A percentile compares a stretch with the other conserved stretches of the same genome.
These are phyloP conservation scores for Torymus tubicola DNA, from an alignment of 2,888 invertebrate species.

Conservation along the genomic window DNA sequence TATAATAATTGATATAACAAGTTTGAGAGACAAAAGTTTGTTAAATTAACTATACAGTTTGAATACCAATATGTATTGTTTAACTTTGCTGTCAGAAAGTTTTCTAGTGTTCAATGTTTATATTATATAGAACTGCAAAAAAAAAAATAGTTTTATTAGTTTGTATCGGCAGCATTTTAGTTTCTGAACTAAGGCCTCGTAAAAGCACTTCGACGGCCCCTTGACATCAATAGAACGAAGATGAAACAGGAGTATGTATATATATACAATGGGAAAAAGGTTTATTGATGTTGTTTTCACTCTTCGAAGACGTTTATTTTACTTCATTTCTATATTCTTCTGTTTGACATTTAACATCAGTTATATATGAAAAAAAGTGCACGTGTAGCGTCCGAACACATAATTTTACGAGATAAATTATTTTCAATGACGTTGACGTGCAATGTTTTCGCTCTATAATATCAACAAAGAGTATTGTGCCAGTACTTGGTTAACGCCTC, in stretches of 20 bases:
- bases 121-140: conserved; percentile 22
- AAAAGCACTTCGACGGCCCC: conserved; percentile 46
- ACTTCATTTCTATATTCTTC: no score
- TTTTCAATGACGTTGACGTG: no score
- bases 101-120: conserved; percentile 4
- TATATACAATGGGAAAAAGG: conserved; percentile 17
- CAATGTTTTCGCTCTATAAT: no score
- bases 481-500: neutral
- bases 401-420: neutral
- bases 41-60: no score
- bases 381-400: no score
- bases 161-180: conserved; percentile 20
- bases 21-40: no score
- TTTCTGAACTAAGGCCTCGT: conserved; percentile 25
- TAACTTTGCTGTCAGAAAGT: neutral
- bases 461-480: no score
- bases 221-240: conserved; percentile 48
- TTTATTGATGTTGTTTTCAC: neutral
- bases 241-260: conserved; percentile 19
- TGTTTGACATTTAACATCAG: no score
- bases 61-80: neutral
- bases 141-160: conserved; percentile 40
- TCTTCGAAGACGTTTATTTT: no score
- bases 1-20: no score
- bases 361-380: no score